These are phyloP conservation scores for Pimpla rufipes DNA, from an alignment of 2,888 invertebrate genomes.

Conservation along the genomic window DNA sequence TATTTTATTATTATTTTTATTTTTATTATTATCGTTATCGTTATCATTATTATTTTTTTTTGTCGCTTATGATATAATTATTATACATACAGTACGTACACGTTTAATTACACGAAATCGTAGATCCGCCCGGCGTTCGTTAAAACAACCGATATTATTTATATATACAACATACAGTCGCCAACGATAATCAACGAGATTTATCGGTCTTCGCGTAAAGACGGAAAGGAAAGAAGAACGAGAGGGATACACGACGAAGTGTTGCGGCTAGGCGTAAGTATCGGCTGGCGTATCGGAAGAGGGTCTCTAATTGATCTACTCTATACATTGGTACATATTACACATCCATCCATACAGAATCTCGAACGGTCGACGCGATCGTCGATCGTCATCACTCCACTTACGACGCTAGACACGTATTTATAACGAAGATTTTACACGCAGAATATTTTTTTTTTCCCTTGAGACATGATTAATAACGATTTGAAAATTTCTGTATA, in stretches of 20 bases:
- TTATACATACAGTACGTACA: constrained; percentile 67
- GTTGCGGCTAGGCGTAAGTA: constrained; percentile 48
- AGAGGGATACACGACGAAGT: constrained; percentile 19
- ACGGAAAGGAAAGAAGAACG: neutral
- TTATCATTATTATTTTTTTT: constrained; percentile 5
- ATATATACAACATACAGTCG: constrained; percentile 60
- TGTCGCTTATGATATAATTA: constrained; percentile 58
- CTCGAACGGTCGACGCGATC: constrained; percentile 55
- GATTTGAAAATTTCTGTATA: constrained; percentile 75
- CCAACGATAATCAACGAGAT: constrained; percentile 20
- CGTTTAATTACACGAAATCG: constrained; percentile 57
- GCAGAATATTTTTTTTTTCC: too few relatives aligned
- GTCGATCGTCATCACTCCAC: too few relatives aligned
- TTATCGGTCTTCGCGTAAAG: too few relatives aligned
- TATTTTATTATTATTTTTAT: constrained; percentile 45
- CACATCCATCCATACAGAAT: constrained; percentile 55
- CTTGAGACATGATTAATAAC: constrained; percentile 84
- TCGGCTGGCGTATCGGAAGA: constrained; percentile 62
- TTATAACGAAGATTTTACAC: constrained; percentile 80
- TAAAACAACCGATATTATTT: constrained; percentile 63
- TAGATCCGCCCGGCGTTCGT: constrained; percentile 48
- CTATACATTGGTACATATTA: constrained; percentile 62
- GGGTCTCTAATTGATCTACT: constrained; percentile 24
- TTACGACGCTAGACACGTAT: constrained; percentile 61
- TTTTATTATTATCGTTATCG: constrained; percentile 45